These are phyloP conservation scores for Podabrus alpinus DNA, from an alignment of 2,888 invertebrate genomes.

Conservation along the genomic window DNA sequence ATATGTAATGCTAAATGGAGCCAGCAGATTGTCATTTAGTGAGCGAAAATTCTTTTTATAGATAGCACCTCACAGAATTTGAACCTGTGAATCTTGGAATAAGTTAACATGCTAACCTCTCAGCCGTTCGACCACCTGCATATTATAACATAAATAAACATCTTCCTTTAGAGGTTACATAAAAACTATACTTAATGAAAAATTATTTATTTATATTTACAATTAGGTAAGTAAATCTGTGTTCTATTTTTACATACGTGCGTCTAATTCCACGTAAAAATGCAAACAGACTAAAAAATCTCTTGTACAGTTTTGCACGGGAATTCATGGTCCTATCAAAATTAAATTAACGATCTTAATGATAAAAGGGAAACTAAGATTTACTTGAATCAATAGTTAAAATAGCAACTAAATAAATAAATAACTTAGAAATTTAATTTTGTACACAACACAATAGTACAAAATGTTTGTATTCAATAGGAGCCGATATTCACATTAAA, in stretches of 20 bases:
- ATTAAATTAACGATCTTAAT: background rate
- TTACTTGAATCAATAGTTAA: background rate
- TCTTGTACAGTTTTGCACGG: background rate
- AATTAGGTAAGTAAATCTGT: slow-evolving; percentile 29
- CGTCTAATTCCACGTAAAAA: slow-evolving; percentile 20
- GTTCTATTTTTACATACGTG: slow-evolving; percentile 26
- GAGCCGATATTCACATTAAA: background rate
- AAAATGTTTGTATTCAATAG: background rate
- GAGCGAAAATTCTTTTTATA: too few relatives aligned
- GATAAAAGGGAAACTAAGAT: background rate
- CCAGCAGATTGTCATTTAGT: too few relatives aligned
- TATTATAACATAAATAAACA: background rate
- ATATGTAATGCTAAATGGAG: too few relatives aligned
- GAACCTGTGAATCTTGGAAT: too few relatives aligned
- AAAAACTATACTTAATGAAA: slow-evolving; percentile 12
- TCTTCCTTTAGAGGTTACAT: background rate
- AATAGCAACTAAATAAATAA: background rate
- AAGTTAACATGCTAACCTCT: too few relatives aligned
- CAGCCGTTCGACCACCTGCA: too few relatives aligned
- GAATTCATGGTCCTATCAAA: background rate
- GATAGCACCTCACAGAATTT: too few relatives aligned
- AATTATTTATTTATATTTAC: slow-evolving; percentile 32
- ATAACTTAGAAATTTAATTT: background rate
- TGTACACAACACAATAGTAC: background rate
- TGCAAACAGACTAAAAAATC: background rate